These are phyloP conservation scores for Escarpia spicata DNA, from an alignment of 2,888 invertebrate genomes.

Conservation along the genomic window DNA sequence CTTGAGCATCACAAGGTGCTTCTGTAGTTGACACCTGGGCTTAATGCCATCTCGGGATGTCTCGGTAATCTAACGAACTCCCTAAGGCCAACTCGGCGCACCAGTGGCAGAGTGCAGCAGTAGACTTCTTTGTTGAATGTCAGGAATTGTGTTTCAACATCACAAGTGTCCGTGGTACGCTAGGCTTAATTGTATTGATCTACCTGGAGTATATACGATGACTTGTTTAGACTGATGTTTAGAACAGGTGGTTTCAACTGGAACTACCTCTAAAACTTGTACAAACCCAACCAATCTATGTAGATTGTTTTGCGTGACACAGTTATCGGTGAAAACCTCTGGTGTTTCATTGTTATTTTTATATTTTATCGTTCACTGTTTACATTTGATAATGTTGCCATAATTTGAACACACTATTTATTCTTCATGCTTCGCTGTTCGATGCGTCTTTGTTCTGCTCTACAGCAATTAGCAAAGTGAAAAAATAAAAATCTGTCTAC, in stretches of 20 bases:
- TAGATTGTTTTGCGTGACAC: not conserved
- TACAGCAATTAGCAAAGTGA: not conserved
- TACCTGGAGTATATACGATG: not conserved
- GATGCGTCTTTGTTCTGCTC: not conserved
- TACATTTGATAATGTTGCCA: not conserved
- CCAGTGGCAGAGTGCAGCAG: not conserved
- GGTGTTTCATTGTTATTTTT: not conserved
- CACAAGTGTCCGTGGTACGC: not conserved
- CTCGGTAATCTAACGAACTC: not conserved
- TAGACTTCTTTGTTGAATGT: not conserved
- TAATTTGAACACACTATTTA: not conserved
- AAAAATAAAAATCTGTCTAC: not conserved
- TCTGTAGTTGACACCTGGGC: not conserved
- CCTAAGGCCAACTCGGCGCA: not conserved
- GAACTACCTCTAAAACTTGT: not conserved
- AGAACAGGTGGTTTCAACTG: not conserved
- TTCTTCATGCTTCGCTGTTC: not conserved
- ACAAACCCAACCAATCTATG: not conserved
- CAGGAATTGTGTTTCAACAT: not conserved
- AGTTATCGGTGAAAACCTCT: not conserved
- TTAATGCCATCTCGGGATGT: not conserved
- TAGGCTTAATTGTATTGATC: not conserved
- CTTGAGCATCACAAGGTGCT: not conserved
- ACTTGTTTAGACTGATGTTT: not conserved
- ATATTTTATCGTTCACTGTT: slow-evolving; percentile 3